Conservation (phyloP, 2,797 vertebrate genomes). For the Lycodopsis pacificus region DNA sequence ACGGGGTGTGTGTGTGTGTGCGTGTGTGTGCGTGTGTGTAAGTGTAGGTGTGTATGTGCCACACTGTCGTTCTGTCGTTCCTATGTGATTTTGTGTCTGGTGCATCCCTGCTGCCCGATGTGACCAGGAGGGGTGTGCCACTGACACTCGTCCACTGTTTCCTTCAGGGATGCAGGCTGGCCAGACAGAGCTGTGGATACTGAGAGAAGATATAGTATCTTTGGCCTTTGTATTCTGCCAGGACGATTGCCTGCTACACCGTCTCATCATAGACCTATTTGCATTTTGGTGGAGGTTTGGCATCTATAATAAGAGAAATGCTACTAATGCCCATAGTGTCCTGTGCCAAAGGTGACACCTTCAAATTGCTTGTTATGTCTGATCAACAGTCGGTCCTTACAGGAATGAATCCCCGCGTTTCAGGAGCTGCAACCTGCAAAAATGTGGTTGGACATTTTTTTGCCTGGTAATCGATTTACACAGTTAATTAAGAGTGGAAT, state of each 20-base stretch:
- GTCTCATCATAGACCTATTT: neutral
- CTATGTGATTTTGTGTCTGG: constrained; percentile 42
- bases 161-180: neutral
- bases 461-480: neutral
- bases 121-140: constrained; percentile 53
- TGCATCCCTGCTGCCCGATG: constrained; percentile 43
- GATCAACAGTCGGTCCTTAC: neutral
- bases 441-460: neutral
- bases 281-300: neutral
- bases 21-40: too few species aligned
- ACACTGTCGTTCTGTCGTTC: neutral
- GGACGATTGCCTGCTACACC: neutral
- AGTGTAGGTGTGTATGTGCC: neutral
- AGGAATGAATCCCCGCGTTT: neutral
- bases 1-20: constrained; percentile 32
- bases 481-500: neutral
- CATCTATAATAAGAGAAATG: neutral
- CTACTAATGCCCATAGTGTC: neutral
- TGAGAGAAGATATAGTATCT: neutral
- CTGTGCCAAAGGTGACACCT: neutral
- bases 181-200: constrained; percentile 6
- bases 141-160: constrained; percentile 20
- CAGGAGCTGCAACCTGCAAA: neutral
- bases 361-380: neutral
- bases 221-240: neutral